phyloP scores from a whole-genome alignment of 2,888 invertebrate genomes.

The Caenorhabditis drosophilae region DNA sequence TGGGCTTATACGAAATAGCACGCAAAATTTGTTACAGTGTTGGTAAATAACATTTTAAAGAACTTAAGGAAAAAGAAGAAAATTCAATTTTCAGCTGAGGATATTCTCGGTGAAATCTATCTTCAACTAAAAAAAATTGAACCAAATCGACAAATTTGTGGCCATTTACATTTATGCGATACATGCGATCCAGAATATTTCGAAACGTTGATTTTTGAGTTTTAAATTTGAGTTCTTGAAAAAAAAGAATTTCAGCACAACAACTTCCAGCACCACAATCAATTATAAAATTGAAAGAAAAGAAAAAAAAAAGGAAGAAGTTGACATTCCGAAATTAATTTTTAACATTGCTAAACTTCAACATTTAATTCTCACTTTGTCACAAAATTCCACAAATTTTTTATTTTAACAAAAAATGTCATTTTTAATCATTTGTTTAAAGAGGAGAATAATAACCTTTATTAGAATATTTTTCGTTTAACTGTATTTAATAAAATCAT shows the following conservation, averaged over 20 bases:
- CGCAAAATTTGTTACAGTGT: slow-evolving; percentile 25
- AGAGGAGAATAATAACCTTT: too few relatives aligned
- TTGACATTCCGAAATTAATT: background rate
- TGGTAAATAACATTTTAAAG: slow-evolving; percentile 10
- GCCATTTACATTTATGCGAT: slow-evolving; percentile 31
- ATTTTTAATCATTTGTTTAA: too few relatives aligned
- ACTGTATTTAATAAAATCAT: too few relatives aligned
- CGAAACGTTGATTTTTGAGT: too few relatives aligned
- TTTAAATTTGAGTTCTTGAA: too few relatives aligned
- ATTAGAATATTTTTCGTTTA: too few relatives aligned
- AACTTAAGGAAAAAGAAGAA: background rate
- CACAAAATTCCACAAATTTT: background rate
- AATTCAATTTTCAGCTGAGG: slow-evolving; percentile 16
- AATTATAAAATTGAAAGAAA: too few relatives aligned
- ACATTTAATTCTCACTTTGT: background rate
- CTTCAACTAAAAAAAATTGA: slow-evolving; percentile 22
- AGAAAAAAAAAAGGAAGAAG: background rate
- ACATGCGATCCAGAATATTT: slow-evolving; percentile 10
- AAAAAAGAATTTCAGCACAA: too few relatives aligned
- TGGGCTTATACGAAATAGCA: slow-evolving; percentile 19
- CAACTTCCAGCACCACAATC: too few relatives aligned
- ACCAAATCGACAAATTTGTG: slow-evolving; percentile 17
- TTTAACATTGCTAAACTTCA: background rate
- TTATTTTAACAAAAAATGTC: background rate
- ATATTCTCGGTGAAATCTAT: slow-evolving; percentile 28